Evolutionary conservation across 2,888 invertebrate species (phyloP).

Genomic region (Hypomecis atomaria): DNA sequence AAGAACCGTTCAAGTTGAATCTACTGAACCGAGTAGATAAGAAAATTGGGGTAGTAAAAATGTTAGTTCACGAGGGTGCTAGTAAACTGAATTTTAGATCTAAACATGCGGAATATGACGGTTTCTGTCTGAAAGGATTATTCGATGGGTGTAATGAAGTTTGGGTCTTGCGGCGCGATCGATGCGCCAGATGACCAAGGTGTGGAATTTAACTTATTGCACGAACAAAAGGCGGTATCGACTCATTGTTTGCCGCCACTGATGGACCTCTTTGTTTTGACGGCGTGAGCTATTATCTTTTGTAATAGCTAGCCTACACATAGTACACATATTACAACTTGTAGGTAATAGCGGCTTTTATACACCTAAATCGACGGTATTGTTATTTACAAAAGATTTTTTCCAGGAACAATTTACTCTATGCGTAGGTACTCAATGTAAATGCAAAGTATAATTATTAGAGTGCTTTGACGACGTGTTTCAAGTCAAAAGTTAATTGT

Average conservation of each 20-base stretch:
- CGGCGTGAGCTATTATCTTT: conserved; percentile 17
- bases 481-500: no score
- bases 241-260: conserved; percentile 23
- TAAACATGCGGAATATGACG: conserved; percentile 12
- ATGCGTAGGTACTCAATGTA: no score
- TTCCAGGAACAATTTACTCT: no score
- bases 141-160: conserved; percentile 61
- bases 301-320: conserved; percentile 7
- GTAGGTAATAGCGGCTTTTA: no score
- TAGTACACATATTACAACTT: background rate
- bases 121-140: conserved; percentile 39
- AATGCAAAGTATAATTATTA: no score
- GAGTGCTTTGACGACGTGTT: no score
- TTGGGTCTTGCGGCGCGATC: conserved; percentile 48
- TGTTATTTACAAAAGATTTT: no score
- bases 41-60: background rate
- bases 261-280: conserved; percentile 22
- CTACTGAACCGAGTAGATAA: background rate
- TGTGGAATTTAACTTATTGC: conserved; percentile 47
- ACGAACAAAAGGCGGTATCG: conserved; percentile 23
- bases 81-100: conserved; percentile 9
- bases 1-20: no score
- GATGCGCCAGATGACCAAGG: conserved; percentile 45
- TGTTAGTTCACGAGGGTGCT: background rate
- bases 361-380: no score